Evolutionary conservation across 1,140 invertebrate genomes (phyloP), one percentile per base, ranked within the genome.

Genomic region (Achatina immaculata): DNA sequence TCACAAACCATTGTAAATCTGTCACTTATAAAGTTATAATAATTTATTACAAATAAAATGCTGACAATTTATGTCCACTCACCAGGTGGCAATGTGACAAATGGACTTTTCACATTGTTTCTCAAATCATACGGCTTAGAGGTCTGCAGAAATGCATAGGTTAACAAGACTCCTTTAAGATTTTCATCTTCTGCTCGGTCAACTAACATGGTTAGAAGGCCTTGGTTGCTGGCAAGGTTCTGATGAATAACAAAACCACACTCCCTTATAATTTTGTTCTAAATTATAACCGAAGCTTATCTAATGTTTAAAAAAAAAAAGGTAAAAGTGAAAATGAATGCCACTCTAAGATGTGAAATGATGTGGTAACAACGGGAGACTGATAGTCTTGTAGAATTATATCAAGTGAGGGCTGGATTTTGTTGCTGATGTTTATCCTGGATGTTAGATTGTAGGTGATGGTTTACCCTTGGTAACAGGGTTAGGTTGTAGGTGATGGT

Each of bases 171-270:
- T 79, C 90, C 89, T 73, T 91, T 91, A 40, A 90, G 89, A 48
- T 84, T 87, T 69, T 91, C 90, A 76, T 91, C 90, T 73, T 90
- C 86, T 11, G 90, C 90, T 72, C 90, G 72, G 74, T 90, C 89
- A 14, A 91, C 88, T 51, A 91, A 55, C 69, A 90, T 43, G 11
- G 89, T 85, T 65, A 91, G 75, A 55, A 90, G 84, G 16, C 89
- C 87, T 31, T 86, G 80, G 80, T 91, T 91, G 78, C 90, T 90
- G 34, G 89, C 88, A 21, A 91, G 80, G 74, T 89, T 91, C 78
- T 79, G 42, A 21, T 4, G 45, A 28, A 72, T 14, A 16, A 28
- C 7, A 45, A 51, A 14, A 75, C n/a, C n/a, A n/a, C n/a, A n/a
- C n/a, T n/a, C 28, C 9, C 28, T 38, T 72, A 38, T 28, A 42